Conservation (phyloP, 2,888 invertebrate species). For the Ernsta delagoae region DNA sequence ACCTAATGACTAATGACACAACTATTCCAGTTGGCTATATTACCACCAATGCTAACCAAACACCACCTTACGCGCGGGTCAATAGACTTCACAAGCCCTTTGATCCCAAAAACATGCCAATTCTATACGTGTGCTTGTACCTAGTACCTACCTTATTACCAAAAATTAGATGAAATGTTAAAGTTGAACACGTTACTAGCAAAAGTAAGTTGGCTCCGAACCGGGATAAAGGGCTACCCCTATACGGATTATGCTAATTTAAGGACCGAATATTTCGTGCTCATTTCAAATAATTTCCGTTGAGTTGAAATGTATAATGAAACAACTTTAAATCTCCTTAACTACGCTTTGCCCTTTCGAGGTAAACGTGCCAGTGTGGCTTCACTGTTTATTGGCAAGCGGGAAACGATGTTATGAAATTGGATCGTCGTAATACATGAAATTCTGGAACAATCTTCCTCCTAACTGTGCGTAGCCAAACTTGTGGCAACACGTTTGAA, state of each 20-base stretch:
- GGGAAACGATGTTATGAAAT: background rate
- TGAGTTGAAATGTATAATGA: slow-evolving; percentile 59
- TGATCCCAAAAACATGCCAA: too few species aligned
- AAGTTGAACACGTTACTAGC: slow-evolving; percentile 39
- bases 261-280: slow-evolving; percentile 68
- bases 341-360: slow-evolving; percentile 45
- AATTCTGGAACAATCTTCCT: too few species aligned
- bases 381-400: background rate
- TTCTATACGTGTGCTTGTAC: too few species aligned
- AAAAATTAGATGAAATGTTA: slow-evolving; percentile 39
- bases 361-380: slow-evolving; percentile 7
- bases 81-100: too few species aligned
- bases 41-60: too few species aligned
- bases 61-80: too few species aligned
- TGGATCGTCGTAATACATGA: background rate
- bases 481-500: too few species aligned
- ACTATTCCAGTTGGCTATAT: too few species aligned
- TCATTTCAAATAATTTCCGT: slow-evolving; percentile 74
- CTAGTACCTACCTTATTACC: slow-evolving; percentile 8
- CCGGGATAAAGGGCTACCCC: slow-evolving; percentile 45
- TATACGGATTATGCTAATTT: slow-evolving; percentile 73
- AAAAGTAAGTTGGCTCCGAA: slow-evolving; percentile 35
- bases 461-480: too few species aligned
- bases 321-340: slow-evolving; percentile 67
- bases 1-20: too few species aligned